Evolutionary conservation across 2,113 vertebrate species (phyloP).

Genomic region (Spea bombifrons): DNA sequence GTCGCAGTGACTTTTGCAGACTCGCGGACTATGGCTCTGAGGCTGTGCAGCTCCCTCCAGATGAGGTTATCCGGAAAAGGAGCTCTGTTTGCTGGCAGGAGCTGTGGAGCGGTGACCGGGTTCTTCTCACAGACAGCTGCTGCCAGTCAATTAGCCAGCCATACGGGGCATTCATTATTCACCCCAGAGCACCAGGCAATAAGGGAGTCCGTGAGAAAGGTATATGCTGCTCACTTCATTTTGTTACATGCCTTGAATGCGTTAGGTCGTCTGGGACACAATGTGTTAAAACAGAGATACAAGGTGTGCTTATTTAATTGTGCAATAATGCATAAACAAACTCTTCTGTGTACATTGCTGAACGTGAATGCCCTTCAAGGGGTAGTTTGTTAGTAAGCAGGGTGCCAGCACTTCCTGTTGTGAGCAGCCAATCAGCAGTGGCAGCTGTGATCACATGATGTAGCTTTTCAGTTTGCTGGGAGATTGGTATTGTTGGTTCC

Average conservation of each 20-base stretch:
- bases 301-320: no score
- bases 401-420: no score
- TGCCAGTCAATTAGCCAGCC: slow-evolving; percentile 43
- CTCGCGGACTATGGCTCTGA: slow-evolving; percentile 59
- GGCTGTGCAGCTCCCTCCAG: background rate
- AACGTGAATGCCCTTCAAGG: no score
- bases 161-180: slow-evolving; percentile 54
- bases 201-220: slow-evolving; percentile 68
- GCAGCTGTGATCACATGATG: background rate
- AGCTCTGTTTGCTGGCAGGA: background rate
- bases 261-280: background rate
- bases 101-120: slow-evolving; percentile 23
- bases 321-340: no score
- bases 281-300: background rate
- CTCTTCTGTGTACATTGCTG: no score
- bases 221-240: slow-evolving; percentile 49
- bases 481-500: background rate
- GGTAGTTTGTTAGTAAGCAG: no score
- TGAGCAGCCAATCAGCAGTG: background rate
- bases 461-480: background rate
- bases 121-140: slow-evolving; percentile 53
- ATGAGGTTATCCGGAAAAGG: background rate
- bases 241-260: background rate
- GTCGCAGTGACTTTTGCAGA: background rate
- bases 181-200: slow-evolving; percentile 59